Evolutionary conservation across 2,797 vertebrate species (phyloP).

Genomic region (Sebastes oblongus): DNA sequence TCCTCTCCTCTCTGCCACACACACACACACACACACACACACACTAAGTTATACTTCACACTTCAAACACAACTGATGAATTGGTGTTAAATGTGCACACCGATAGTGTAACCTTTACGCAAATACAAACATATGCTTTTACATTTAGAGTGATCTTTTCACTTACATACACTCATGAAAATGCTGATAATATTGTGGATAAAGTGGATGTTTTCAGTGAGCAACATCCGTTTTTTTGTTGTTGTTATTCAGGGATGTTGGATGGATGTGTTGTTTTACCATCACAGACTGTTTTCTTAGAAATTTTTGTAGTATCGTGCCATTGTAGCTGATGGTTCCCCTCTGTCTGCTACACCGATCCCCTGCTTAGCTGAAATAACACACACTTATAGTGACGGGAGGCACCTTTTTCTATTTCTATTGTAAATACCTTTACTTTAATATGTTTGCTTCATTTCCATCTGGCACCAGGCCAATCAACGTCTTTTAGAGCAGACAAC

Average conservation of each 20-base stretch:
- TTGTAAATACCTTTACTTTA: background rate
- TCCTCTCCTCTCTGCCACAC: background rate
- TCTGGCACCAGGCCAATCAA: background rate
- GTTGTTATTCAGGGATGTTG: background rate
- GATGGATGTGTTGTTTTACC: background rate
- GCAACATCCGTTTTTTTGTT: background rate
- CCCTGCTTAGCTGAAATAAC: background rate
- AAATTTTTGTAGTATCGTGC: background rate
- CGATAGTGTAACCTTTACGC: background rate
- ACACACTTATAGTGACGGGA: background rate
- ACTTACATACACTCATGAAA: background rate
- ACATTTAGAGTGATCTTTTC: conserved; percentile 13
- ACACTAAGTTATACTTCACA: background rate
- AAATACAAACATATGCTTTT: background rate
- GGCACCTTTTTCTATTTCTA: background rate
- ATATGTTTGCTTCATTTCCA: background rate
- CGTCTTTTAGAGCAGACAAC: background rate
- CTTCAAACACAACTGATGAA: background rate
- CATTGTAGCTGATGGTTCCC: background rate
- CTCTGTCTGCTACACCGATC: background rate
- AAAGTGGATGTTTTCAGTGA: conserved; percentile 1
- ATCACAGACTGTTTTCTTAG: background rate
- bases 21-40: background rate
- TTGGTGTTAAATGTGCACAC: background rate
- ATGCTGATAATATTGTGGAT: background rate